phyloP scores from a whole-genome alignment of 2,113 vertebrate genomes.

The Macquaria australasica region DNA sequence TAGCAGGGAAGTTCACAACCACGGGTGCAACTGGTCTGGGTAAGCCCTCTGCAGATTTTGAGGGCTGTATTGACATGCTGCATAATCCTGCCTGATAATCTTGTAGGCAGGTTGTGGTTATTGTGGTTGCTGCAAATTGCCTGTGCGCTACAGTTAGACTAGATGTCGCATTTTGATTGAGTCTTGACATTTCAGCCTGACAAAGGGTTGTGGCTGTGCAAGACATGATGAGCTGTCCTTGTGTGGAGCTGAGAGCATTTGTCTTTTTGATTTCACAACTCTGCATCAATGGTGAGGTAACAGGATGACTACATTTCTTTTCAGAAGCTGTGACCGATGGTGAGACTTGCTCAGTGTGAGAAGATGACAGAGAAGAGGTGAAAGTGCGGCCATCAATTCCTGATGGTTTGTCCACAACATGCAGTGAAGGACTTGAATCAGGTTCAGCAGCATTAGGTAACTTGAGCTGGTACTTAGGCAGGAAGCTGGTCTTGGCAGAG shows the following conservation, averaged over 20 bases:
- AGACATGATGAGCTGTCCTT: constrained; percentile 3
- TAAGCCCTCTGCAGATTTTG: neutral
- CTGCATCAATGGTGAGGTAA: neutral
- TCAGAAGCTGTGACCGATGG: neutral
- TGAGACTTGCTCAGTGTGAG: constrained; percentile 2
- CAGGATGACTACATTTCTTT: neutral
- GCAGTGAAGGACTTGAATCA: constrained; percentile 30
- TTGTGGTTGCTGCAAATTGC: constrained; percentile 55
- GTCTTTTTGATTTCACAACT: constrained; percentile 14
- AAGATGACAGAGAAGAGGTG: constrained; percentile 1
- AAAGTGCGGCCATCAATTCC: neutral
- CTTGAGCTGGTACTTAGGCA: constrained; percentile 87
- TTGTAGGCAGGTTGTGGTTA: constrained; percentile 60
- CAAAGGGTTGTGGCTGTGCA: constrained; percentile 16
- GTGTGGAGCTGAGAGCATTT: neutral
- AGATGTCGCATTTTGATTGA: neutral
- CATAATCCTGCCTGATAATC: constrained; percentile 42
- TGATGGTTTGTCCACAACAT: constrained; percentile 18
- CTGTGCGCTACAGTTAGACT: constrained; percentile 31
- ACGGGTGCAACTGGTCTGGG: constrained; percentile 20
- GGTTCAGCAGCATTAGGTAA: constrained; percentile 75
- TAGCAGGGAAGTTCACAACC: neutral
- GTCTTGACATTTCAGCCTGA: constrained; percentile 19
- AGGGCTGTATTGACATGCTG: constrained; percentile 55
- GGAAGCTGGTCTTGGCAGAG: constrained; percentile 77